A percentile compares a stretch with the other conserved stretches of the same genome.
These are phyloP conservation scores for Platysteira castanea DNA, from an alignment of 2,113 vertebrate species.

Conservation along the genomic window DNA sequence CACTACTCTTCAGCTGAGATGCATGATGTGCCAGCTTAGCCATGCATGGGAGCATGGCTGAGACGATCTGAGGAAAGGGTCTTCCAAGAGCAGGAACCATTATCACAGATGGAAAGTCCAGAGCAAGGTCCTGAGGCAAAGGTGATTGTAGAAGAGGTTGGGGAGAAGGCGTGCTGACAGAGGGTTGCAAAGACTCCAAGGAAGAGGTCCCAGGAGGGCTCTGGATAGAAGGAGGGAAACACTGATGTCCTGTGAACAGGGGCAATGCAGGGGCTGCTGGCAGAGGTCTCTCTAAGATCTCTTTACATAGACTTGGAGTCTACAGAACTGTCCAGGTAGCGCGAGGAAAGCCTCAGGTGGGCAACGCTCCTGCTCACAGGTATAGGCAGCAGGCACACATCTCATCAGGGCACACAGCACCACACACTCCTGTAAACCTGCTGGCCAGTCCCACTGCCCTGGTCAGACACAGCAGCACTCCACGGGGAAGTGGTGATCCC, in stretches of 20 bases:
- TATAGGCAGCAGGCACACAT: fast-evolving
- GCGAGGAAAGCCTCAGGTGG: neutral
- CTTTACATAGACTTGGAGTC: neutral
- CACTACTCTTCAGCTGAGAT: neutral
- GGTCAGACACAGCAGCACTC: neutral
- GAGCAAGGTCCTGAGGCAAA: neutral
- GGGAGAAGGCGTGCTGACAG: neutral
- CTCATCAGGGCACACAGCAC: neutral
- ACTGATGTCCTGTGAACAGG: neutral
- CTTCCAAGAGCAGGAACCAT: neutral
- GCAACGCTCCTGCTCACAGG: neutral
- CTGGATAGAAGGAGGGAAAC: neutral
- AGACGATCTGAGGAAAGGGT: neutral
- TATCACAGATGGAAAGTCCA: neutral
- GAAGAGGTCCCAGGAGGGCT: neutral
- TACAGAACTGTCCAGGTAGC: neutral
- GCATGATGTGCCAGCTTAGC: neutral
- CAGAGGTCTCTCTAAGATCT: neutral
- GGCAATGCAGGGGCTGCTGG: fast-evolving
- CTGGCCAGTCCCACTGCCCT: neutral
- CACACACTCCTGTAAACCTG: neutral
- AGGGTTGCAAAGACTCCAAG: neutral
- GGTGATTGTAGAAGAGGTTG: neutral
- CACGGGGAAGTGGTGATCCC: neutral
- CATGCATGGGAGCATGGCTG: neutral